phyloP scores from a whole-genome alignment of 2,888 invertebrate species.

The Trichacis sp. region DNA sequence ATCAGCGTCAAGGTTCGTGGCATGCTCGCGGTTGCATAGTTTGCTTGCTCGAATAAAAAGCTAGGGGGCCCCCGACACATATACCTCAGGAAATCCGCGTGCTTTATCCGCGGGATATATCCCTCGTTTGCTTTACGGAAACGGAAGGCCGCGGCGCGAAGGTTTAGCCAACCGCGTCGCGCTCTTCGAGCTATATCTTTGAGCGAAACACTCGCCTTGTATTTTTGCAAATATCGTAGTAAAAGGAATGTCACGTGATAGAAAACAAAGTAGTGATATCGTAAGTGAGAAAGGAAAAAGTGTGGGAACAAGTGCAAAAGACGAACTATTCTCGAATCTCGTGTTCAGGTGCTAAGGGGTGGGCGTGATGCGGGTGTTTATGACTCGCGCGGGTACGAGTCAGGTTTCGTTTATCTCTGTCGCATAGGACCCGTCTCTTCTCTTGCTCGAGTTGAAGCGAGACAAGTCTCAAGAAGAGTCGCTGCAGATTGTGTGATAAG shows the following conservation, averaged over 20 bases:
- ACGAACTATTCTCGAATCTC: too few species aligned
- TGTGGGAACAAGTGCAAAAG: too few species aligned
- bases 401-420: slow-evolving; percentile 34
- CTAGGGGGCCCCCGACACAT: slow-evolving; percentile 7
- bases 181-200: too few species aligned
- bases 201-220: too few species aligned
- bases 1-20: slow-evolving; percentile 62
- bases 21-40: slow-evolving; percentile 22
- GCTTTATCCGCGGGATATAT: not conserved
- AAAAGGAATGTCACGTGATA: too few species aligned
- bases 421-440: slow-evolving; percentile 19
- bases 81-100: slow-evolving; percentile 27
- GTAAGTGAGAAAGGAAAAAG: too few species aligned
- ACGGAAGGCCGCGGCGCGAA: too few species aligned
- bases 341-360: slow-evolving; percentile 18
- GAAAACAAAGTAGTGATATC: too few species aligned
- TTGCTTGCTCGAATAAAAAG: slow-evolving; percentile 2
- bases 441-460: not conserved
- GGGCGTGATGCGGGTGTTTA: slow-evolving; percentile 61
- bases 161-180: slow-evolving; percentile 52
- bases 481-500: slow-evolving; percentile 58
- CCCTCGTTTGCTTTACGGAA: slow-evolving; percentile 25
- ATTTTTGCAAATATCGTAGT: too few species aligned
- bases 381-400: slow-evolving; percentile 49
- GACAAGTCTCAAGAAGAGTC: not conserved